A percentile compares a stretch with the other conserved stretches of the same genome.
Evolutionary conservation across 1,140 invertebrate species (phyloP).

Genomic region (Drepana arcuata): DNA sequence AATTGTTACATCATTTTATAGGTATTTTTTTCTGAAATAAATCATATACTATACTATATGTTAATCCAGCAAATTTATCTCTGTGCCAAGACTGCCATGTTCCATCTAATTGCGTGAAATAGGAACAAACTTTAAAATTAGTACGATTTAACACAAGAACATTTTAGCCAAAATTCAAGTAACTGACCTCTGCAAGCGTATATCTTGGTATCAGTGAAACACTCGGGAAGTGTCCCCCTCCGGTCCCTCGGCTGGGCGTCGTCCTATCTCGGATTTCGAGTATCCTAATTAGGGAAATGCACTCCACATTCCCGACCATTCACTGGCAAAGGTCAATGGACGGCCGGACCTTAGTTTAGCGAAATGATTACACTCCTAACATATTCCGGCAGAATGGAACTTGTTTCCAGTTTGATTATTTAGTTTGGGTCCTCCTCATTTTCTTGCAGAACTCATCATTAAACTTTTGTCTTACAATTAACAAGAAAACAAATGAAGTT

Average conservation of each 20-base stretch:
- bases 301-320: slow-evolving; percentile 13
- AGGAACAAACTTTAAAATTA: slow-evolving; percentile 6
- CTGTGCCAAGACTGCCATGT: no score
- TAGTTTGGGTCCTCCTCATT: not conserved
- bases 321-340: slow-evolving; percentile 7
- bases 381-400: not conserved
- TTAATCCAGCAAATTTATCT: no score
- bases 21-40: no score
- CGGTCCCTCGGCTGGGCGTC: not conserved
- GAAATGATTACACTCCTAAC: not conserved
- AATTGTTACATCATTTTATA: no score
- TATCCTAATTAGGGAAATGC: slow-evolving; percentile 16
- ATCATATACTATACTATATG: no score
- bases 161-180: not conserved
- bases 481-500: no score
- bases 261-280: slow-evolving; percentile 1
- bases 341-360: slow-evolving; percentile 4
- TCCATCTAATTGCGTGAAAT: slow-evolving; percentile 1
- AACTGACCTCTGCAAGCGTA: not conserved
- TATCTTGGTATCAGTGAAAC: not conserved
- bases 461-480: no score
- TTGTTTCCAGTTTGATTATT: not conserved
- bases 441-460: no score
- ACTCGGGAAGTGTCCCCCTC: slow-evolving; percentile 6
- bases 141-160: not conserved